Base-by-base conservation (phyloP, 2,888 invertebrate genomes). In the Catocala fraxini region DNA sequence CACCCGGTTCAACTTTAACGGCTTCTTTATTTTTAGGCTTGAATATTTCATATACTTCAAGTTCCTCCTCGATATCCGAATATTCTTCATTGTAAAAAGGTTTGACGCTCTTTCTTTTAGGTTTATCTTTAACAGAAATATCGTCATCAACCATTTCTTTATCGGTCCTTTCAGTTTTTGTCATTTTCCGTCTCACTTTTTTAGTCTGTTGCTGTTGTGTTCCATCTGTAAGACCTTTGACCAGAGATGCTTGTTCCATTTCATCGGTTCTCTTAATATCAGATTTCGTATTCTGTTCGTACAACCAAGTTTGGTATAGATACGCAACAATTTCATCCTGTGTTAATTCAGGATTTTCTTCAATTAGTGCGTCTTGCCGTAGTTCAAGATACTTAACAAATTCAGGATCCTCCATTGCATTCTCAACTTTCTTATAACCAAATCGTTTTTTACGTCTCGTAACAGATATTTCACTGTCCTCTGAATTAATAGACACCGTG, bases 351-450 rank as follows among this genome's bases (percentile, higher is more conserved):
- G 95, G 95, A 77, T 95, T 89, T 73, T 95, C 92, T 49, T 95
- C 94, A 64, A 94, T 87, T 11, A 95, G 71, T 13, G 88, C 80
- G 69, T 95, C 95, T 76, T 91, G 93, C 70, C 90, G 88, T 6
- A 95, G 68, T 65, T 95, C 93, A 46, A 93, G 82, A 80, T 94
- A 95, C 65, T 94, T 86, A 10, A 94, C 80, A 70, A 95, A 95
- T 47, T 94, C 94, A 0, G 90, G 88, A 61, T 93, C 85, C 6
- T 87, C 80, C 48, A 83, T 51, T 4, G 77, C 65, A 41, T 81
- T 81, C 57, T 77, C 80, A 15, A 65, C 64, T 33, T 75, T 79
- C 43, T 71, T 72, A 6, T 67, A 59, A 15, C 25, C 52, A 33
- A 65, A 66, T 65, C 79, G 84, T 60, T 77, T 79, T 67, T 75